Evolutionary conservation across 2,797 vertebrate genomes (phyloP).

Genomic region (Molossus alvarezi): DNA sequence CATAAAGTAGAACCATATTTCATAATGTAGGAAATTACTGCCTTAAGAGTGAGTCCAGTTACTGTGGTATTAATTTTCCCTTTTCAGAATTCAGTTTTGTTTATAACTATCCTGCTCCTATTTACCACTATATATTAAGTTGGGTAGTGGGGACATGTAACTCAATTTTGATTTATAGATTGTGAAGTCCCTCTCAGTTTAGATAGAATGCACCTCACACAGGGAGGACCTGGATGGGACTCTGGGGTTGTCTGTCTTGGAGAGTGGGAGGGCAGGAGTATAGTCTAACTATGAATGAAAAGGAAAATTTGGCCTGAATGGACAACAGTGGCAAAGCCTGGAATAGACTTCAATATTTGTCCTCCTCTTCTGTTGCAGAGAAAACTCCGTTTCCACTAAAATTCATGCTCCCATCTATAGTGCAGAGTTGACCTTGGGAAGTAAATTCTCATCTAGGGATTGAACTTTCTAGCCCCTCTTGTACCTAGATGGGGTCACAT

Average conservation of each 20-base stretch:
- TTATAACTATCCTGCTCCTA: not conserved
- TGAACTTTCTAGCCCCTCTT: not conserved
- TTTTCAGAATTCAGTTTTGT: not conserved
- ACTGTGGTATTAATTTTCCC: not conserved
- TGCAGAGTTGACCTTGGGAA: not conserved
- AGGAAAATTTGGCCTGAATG: not conserved
- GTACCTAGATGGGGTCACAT: not conserved
- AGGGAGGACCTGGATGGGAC: not conserved
- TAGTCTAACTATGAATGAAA: not conserved
- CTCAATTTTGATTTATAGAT: not conserved
- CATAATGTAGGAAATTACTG: not conserved
- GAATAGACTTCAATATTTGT: not conserved
- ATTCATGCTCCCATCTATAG: not conserved
- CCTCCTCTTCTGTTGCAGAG: slow-evolving; percentile 6
- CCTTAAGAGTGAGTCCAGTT: not conserved
- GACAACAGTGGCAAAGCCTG: not conserved
- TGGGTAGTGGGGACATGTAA: not conserved
- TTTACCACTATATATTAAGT: not conserved
- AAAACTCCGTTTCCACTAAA: slow-evolving; percentile 10
- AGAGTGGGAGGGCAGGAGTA: not conserved
- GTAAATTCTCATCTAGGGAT: not conserved
- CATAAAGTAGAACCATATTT: not conserved
- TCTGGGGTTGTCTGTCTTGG: not conserved
- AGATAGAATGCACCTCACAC: not conserved
- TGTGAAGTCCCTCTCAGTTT: not conserved